A percentile compares a stretch with the other conserved stretches of the same genome.
These are phyloP conservation scores for Drosophila orena DNA, from an alignment of 1,140 invertebrate genomes.

Conservation along the genomic window DNA sequence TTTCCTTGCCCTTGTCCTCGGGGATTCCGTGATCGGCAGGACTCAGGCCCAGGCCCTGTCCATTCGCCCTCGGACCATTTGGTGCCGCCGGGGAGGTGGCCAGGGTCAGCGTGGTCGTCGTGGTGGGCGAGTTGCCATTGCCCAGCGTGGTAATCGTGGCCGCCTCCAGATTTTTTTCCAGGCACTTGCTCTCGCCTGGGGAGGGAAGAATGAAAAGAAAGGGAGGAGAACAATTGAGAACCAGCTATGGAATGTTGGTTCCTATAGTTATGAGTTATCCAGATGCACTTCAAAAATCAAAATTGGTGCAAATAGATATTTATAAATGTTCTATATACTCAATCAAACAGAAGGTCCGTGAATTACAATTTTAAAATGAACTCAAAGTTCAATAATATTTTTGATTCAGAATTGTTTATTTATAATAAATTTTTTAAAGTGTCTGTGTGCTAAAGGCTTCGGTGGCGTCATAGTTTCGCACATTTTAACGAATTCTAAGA, in stretches of 20 bases:
- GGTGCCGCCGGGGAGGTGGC: constrained; percentile 40
- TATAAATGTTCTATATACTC: too few relatives aligned
- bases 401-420: too few relatives aligned
- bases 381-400: too few relatives aligned
- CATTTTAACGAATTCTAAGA: constrained; percentile 30
- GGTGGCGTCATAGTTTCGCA: constrained; percentile 23
- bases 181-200: constrained; percentile 80
- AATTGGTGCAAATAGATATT: too few relatives aligned
- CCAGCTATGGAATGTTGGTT: constrained; percentile 15
- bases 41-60: constrained; percentile 39
- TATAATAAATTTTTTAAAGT: background rate
- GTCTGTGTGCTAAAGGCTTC: background rate
- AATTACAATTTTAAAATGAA: background rate
- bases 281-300: background rate
- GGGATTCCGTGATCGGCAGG: constrained; percentile 31
- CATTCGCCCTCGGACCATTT: constrained; percentile 33
- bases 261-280: too few relatives aligned
- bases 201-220: background rate
- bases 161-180: constrained; percentile 80
- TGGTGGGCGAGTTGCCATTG: constrained; percentile 74
- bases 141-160: constrained; percentile 70
- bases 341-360: too few relatives aligned
- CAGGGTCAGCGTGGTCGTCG: constrained; percentile 65
- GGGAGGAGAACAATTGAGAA: constrained; percentile 12
- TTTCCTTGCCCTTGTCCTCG: constrained; percentile 73